phyloP scores from a whole-genome alignment of 2,797 vertebrate species.

The Pipistrellus pipistrellus region DNA sequence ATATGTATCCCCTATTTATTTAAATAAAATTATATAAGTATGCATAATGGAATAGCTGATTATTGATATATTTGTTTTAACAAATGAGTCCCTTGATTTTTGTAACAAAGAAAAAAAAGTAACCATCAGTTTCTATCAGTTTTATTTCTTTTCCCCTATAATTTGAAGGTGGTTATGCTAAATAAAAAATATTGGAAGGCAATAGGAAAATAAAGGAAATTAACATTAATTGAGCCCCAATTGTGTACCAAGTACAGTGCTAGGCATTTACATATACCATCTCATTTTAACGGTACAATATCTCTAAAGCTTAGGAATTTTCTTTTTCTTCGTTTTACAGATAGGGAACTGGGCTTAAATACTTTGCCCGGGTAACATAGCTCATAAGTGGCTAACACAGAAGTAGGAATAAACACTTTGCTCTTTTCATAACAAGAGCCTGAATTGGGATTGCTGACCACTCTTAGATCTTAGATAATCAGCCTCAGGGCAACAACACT shows the following conservation, averaged over 20 bases:
- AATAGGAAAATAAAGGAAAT: not conserved
- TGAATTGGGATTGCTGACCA: not conserved
- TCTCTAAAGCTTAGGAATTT: not conserved
- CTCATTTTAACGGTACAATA: not conserved
- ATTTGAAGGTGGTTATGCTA: not conserved
- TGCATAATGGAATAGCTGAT: not conserved
- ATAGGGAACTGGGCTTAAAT: not conserved
- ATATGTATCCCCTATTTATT: not conserved
- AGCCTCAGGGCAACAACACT: not conserved
- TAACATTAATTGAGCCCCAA: not conserved
- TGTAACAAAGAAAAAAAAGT: not conserved
- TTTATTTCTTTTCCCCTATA: not conserved
- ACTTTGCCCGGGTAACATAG: not conserved
- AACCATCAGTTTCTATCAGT: not conserved
- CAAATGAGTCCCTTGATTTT: not conserved
- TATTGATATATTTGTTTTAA: constrained; percentile 53
- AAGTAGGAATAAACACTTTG: constrained; percentile 20
- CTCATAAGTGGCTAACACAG: not conserved
- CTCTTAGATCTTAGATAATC: not conserved
- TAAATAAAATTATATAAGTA: not conserved
- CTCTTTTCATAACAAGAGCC: constrained; percentile 12
- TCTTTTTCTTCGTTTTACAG: not conserved
- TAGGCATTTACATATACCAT: not conserved
- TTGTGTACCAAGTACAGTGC: not conserved
- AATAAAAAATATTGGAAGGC: not conserved